A percentile compares a stretch with the other conserved stretches of the same genome.
phyloP scores from a whole-genome alignment of 2,797 vertebrate species.

The Chanos chanos region DNA sequence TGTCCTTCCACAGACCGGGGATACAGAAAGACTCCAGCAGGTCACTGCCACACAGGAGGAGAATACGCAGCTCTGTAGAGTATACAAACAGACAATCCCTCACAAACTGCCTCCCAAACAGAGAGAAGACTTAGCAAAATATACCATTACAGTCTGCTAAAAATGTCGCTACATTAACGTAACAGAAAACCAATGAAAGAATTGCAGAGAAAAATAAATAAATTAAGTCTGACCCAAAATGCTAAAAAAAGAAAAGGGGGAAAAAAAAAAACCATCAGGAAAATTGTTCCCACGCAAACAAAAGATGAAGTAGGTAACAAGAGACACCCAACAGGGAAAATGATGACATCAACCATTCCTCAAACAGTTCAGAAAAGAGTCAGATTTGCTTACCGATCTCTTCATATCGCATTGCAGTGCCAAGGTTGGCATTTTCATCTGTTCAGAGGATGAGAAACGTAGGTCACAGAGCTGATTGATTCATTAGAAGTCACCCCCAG shows the following conservation, averaged over 20 bases:
- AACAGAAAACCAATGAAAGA: no score
- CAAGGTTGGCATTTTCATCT: constrained; percentile 98
- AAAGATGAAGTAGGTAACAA: no score
- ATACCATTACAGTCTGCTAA: no score
- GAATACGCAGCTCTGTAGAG: constrained; percentile 84
- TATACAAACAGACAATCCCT: constrained; percentile 44
- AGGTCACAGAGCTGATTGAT: constrained; percentile 7
- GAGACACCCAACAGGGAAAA: no score
- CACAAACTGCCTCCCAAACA: constrained; percentile 43
- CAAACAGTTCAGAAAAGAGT: constrained; percentile 8
- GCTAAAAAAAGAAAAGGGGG: no score
- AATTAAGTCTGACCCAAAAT: no score
- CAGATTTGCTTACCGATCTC: constrained; percentile 86
- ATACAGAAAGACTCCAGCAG: constrained; percentile 98
- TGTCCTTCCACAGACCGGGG: constrained; percentile 96
- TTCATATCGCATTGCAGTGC: constrained; percentile 91
- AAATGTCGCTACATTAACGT: no score
- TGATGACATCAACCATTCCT: no score
- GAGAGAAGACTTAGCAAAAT: constrained; percentile 41
- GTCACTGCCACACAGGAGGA: constrained; percentile 95
- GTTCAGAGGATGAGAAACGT: constrained; percentile 23
- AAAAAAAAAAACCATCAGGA: no score
- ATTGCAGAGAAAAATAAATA: no score
- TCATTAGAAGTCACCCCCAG: background rate
- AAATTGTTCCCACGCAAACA: no score